Evolutionary conservation across 2,888 invertebrate genomes (phyloP).

Genomic region (Globia sparganii): DNA sequence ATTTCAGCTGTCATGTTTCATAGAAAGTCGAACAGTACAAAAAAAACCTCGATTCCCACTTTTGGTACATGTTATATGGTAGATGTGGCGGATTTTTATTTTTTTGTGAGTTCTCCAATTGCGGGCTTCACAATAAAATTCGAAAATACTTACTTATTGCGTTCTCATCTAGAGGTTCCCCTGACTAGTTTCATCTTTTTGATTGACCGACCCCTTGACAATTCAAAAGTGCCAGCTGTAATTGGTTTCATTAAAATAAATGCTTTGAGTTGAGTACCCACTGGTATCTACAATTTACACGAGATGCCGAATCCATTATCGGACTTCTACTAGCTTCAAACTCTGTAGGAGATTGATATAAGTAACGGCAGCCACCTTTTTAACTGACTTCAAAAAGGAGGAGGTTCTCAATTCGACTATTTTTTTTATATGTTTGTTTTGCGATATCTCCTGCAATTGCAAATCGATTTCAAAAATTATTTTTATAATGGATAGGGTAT

Average conservation of each 20-base stretch:
- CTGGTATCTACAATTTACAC: not conserved
- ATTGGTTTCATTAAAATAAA: conserved; percentile 1
- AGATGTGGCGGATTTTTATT: too few species aligned
- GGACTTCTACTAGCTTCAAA: not conserved
- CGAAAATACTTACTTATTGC: not conserved
- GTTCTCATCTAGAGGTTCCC: not conserved
- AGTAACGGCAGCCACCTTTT: not conserved
- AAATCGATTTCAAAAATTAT: too few species aligned
- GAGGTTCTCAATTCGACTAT: too few species aligned
- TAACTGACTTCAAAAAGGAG: too few species aligned
- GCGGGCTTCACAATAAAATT: not conserved
- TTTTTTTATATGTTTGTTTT: too few species aligned
- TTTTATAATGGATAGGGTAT: too few species aligned
- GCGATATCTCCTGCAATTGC: too few species aligned
- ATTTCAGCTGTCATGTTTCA: conserved; percentile 34
- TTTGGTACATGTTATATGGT: not conserved
- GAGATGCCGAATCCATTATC: not conserved
- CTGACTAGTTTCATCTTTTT: not conserved
- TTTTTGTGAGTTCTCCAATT: not conserved
- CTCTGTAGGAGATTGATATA: not conserved
- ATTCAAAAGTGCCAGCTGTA: not conserved
- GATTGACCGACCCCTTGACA: not conserved
- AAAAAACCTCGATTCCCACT: conserved; percentile 5
- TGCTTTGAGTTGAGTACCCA: not conserved
- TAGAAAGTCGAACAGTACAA: not conserved